Base-by-base conservation (phyloP, 2,888 invertebrate genomes). In the Toxonevra muliebris region DNA sequence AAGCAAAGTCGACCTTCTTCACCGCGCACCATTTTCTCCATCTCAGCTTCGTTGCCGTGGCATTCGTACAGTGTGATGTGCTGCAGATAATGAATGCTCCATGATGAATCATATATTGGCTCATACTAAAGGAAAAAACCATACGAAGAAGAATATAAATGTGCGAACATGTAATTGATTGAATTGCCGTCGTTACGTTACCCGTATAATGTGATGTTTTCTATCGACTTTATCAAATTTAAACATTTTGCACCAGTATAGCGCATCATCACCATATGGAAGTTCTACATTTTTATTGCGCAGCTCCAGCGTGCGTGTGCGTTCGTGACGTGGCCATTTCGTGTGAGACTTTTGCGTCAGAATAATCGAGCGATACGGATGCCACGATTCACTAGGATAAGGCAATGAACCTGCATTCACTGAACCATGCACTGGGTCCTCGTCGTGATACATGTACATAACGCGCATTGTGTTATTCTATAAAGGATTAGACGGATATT, bases 51-150 rank as follows among this genome's bases (percentile, higher is more conserved):
- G 73, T 86, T 86, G 55, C 88, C 89, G 68, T 88, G 88, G 79
- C 91, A 91, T 79, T 90, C 90, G 83, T 90, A 91, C 54, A 91
- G 82, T 43, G 89, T 87, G 76, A 91, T 88, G 81, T 90, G 91
- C 79, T 91, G 90, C 60, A 91, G 83, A 74, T 87, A 87, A 66
- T 82, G 85, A 58, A 88, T 87, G 76, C 88, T 88, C 53, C 88
- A 87, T n/a, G 86, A 82, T 63, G 87, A 86, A 68, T 85, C 84
- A 79, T 89, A 88, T 64, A 90, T 85, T 1, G 91, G 90, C 77
- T 90, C 90, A 77, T 89, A 89, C 91, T 90, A 86, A 11, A 84
- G 30, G 7, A 30, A 4, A 7, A 30, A 7, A 7, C 30, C 3
- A 30, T 4, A 30, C 86, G 62, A 67, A 74, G 60, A 63, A 61